Base-by-base conservation (phyloP, 2,113 vertebrate species). In the Scortum barcoo region DNA sequence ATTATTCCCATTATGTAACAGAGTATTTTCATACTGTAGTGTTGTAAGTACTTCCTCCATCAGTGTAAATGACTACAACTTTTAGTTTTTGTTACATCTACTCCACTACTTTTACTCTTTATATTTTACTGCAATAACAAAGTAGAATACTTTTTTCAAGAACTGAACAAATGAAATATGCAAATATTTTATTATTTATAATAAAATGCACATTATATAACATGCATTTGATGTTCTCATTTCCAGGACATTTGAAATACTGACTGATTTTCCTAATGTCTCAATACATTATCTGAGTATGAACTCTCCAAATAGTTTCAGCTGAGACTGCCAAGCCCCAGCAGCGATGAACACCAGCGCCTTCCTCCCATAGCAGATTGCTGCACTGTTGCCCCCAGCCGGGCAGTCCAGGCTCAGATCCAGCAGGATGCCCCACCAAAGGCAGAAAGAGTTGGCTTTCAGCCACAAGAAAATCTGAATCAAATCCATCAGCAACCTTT, bases 331-430 rank as follows among this genome's bases (percentile, higher is more conserved):
- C 33, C 44, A 26, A 10, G 16, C 3, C 9, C 20, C 2, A 46
- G 16, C 26, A 40, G 14, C 3, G 48, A 40, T 16, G 57, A 50
- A 38, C 22, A 40, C 14, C 5, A 10, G 1, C 19, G 4, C 3
- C 74, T 88, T 0, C 90, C 90, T 40, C 80, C 82, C 7, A 81
- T 83, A 28, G 44, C 44, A 44, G 73, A 80, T 61, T 74, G 46
- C 7, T 3, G 0, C 3, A n/a, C 13, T 1, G 38, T 26, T 11
- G 1, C 6, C 4, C 24, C 63, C 0, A 0, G 7, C 22, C 3
- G 0, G 28, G 3, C 1, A 0, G 17, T 28, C 57, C 67, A 24
- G 22, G 24, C 11, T 54, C 65, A 38, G 33, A 66, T 19, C 19
- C 50, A 4, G 6, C 38, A 26, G 16, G 30, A 68, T 4, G 24